Conservation (phyloP, 2,113 vertebrate species). For the Arothron firmamentum region DNA sequence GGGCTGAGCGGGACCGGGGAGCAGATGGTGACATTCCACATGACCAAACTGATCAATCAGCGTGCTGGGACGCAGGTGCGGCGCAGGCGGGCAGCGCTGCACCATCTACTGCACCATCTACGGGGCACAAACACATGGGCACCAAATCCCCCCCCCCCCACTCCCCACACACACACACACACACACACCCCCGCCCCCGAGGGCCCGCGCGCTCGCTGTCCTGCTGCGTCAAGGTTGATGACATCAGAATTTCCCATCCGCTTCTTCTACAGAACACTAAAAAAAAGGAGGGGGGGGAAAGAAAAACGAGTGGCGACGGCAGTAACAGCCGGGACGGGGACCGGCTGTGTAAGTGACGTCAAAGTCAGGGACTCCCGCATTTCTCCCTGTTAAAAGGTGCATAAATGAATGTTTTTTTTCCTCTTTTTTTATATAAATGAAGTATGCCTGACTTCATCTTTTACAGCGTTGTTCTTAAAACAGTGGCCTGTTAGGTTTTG, state of each 20-base stretch:
- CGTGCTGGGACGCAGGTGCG: constrained; percentile 98
- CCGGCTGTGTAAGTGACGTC: constrained; percentile 59
- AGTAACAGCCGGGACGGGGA: constrained; percentile 41
- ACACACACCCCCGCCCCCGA: constrained; percentile 31
- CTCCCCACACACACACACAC: no score
- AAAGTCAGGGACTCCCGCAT: constrained; percentile 65
- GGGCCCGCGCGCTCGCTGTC: constrained; percentile 62
- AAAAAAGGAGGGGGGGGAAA: constrained; percentile 18
- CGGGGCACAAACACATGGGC: constrained; percentile 70
- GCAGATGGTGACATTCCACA: constrained; percentile 99
- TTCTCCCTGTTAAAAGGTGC: neutral
- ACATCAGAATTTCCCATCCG: constrained; percentile 74
- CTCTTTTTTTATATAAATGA: no score
- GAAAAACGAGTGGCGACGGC: constrained; percentile 20
- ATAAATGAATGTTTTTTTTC: no score
- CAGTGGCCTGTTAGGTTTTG: no score
- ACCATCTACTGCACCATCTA: constrained; percentile 99
- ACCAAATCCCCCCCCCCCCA: constrained; percentile 58
- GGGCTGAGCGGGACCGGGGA: constrained; percentile 89
- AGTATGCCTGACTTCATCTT: no score
- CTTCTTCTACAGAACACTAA: constrained; percentile 48
- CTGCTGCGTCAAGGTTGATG: constrained; percentile 73
- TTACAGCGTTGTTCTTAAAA: no score
- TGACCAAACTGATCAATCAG: constrained; percentile 99
- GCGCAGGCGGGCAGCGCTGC: constrained; percentile 97